phyloP scores from a whole-genome alignment of 2,888 invertebrate species.

The Petrolisthes cinctipes region DNA sequence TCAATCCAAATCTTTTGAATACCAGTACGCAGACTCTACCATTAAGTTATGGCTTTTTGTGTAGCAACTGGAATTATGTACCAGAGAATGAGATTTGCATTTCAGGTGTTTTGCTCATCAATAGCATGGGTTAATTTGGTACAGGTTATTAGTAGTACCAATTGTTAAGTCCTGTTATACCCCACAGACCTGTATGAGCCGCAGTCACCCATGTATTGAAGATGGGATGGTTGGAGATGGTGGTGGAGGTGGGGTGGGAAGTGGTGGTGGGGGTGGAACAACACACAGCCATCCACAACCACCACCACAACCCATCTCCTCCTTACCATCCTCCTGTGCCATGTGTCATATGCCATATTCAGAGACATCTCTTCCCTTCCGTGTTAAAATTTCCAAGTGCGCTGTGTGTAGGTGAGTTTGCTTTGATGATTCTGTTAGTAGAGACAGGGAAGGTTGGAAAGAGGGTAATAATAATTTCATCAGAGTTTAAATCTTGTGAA shows the following conservation, averaged over 20 bases:
- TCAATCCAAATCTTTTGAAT: too few species aligned
- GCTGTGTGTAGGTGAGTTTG: constrained; percentile 77
- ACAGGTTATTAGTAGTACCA: neutral
- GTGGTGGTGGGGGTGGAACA: neutral
- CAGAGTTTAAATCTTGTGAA: too few species aligned
- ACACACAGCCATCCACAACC: constrained; percentile 1
- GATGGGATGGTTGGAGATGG: constrained; percentile 41
- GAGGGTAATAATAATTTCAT: too few species aligned
- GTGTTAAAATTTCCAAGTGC: constrained; percentile 81
- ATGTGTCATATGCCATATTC: constrained; percentile 89
- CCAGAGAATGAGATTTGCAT: neutral
- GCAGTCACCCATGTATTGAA: constrained; percentile 57
- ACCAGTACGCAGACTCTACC: too few species aligned
- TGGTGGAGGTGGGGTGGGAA: neutral
- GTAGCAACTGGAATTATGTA: too few species aligned
- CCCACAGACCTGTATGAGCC: constrained; percentile 50
- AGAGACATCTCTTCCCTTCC: constrained; percentile 79
- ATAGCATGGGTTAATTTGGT: neutral
- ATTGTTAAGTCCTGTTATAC: neutral
- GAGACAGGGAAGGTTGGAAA: too few species aligned
- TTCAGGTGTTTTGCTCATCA: neutral
- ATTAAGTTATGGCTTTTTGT: too few species aligned
- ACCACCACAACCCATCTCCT: constrained; percentile 13
- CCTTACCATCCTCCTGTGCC: constrained; percentile 70
- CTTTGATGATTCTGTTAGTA: too few species aligned